phyloP scores from a whole-genome alignment of 2,888 invertebrate genomes.

The Eugnorisma glareosa region DNA sequence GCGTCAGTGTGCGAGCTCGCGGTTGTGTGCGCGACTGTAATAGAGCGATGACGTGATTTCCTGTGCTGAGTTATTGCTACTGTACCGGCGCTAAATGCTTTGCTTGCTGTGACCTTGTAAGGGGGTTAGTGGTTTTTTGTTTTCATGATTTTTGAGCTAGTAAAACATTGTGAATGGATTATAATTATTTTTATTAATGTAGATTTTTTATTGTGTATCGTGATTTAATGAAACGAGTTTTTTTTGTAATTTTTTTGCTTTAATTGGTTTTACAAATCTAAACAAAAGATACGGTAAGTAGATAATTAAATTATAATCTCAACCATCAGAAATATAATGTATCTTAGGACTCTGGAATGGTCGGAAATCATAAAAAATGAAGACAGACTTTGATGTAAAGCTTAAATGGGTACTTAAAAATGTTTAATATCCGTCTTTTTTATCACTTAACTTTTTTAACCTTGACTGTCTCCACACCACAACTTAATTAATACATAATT shows the following conservation, averaged over 20 bases:
- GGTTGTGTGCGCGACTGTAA: constrained; percentile 83
- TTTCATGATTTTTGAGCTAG: background rate
- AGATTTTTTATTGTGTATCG: background rate
- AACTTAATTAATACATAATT: background rate
- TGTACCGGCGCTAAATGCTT: constrained; percentile 89
- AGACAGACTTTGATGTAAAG: background rate
- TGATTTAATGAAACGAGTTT: background rate
- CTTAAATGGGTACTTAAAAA: background rate
- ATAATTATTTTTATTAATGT: background rate
- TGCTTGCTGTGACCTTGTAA: constrained; percentile 78
- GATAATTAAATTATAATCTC: background rate
- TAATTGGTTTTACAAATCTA: background rate
- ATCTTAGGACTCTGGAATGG: background rate
- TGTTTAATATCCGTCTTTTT: background rate
- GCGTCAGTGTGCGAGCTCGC: constrained; percentile 40
- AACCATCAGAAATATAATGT: background rate
- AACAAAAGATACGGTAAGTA: background rate
- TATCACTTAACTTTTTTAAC: background rate
- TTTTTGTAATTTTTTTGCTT: background rate
- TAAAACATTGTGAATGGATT: background rate
- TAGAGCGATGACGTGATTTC: constrained; percentile 91
- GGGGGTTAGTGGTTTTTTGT: constrained; percentile 42
- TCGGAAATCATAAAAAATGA: background rate
- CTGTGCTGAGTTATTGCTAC: constrained; percentile 91
- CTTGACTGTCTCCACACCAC: background rate